A percentile compares a stretch with the other conserved stretches of the same genome.
These are phyloP conservation scores for Parnassius mnemosyne DNA, from an alignment of 2,888 invertebrate genomes.

Conservation along the genomic window DNA sequence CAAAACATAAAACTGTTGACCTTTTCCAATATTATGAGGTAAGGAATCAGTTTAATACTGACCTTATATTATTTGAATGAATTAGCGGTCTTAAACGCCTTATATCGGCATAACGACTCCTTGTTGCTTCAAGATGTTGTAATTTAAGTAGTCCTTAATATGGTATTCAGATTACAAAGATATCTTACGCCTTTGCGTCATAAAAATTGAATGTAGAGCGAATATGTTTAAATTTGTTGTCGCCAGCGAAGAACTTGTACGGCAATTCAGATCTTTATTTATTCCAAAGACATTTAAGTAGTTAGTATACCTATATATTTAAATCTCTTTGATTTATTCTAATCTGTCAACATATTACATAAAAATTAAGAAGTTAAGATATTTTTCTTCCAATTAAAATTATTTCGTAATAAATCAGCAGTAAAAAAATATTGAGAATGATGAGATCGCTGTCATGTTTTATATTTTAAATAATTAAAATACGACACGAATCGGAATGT, in stretches of 20 bases:
- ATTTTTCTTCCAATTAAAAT: conserved; percentile 19
- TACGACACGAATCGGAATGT: conserved; percentile 17
- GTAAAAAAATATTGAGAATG: conserved; percentile 6
- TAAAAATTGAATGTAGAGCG: conserved; percentile 22
- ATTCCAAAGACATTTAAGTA: no score
- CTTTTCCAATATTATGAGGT: conserved; percentile 45
- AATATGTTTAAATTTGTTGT: conserved; percentile 8
- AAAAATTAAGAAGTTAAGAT: conserved; percentile 1
- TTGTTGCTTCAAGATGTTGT: conserved; percentile 21
- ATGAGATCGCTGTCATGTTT: conserved; percentile 17
- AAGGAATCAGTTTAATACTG: conserved; percentile 48
- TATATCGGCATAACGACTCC: conserved; percentile 21
- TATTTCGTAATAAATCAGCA: background rate
- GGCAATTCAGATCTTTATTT: conserved; percentile 1
- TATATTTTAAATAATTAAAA: conserved; percentile 23
- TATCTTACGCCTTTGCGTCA: conserved; percentile 22
- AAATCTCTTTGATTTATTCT: no score
- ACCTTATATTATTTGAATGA: conserved; percentile 33
- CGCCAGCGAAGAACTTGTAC: conserved; percentile 1
- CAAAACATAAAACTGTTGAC: conserved; percentile 47
- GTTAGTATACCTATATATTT: no score
- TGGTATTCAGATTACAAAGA: conserved; percentile 24
- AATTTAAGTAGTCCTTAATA: conserved; percentile 24
- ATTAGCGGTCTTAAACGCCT: conserved; percentile 12
- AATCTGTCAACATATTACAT: conserved; percentile 10